Evolutionary conservation across 1,140 invertebrate species (phyloP).

Genomic region (Gonatopus flavifemur): DNA sequence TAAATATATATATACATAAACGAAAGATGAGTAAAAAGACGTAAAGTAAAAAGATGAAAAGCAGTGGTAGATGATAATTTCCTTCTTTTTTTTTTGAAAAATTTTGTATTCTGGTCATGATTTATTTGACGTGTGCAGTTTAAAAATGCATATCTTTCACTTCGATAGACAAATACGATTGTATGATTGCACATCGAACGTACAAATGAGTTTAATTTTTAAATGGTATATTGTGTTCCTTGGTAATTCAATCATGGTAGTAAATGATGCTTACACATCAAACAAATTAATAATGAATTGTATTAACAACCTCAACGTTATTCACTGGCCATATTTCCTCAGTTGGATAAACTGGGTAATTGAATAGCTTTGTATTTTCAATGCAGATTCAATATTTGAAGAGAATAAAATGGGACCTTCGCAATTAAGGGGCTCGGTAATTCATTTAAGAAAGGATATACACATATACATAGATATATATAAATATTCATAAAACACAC

Average conservation of each 20-base stretch:
- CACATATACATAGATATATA: slow-evolving; percentile 25
- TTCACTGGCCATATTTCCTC: slow-evolving; percentile 26
- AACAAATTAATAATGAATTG: slow-evolving; percentile 16
- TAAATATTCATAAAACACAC: no score
- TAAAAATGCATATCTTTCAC: slow-evolving; percentile 9
- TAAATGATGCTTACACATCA: no score
- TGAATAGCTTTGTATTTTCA: slow-evolving; percentile 27
- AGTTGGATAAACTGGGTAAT: slow-evolving; percentile 13
- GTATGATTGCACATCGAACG: slow-evolving; percentile 5
- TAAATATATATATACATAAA: no score
- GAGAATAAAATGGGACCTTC: slow-evolving; percentile 24
- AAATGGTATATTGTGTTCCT: slow-evolving; percentile 12
- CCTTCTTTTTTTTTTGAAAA: no score
- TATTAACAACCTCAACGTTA: slow-evolving; percentile 24
- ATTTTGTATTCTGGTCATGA: no score
- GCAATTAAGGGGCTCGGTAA: slow-evolving; percentile 28
- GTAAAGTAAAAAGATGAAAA: no score
- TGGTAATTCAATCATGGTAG: slow-evolving; percentile 24
- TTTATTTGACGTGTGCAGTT: slow-evolving; percentile 1
- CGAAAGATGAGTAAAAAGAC: no score
- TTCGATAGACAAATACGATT: no score
- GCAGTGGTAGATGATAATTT: no score
- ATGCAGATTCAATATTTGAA: slow-evolving; percentile 25
- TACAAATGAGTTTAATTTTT: slow-evolving; percentile 9
- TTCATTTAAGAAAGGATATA: slow-evolving; percentile 19